phyloP scores from a whole-genome alignment of 2,888 invertebrate genomes.

The Tiliacea citrago region DNA sequence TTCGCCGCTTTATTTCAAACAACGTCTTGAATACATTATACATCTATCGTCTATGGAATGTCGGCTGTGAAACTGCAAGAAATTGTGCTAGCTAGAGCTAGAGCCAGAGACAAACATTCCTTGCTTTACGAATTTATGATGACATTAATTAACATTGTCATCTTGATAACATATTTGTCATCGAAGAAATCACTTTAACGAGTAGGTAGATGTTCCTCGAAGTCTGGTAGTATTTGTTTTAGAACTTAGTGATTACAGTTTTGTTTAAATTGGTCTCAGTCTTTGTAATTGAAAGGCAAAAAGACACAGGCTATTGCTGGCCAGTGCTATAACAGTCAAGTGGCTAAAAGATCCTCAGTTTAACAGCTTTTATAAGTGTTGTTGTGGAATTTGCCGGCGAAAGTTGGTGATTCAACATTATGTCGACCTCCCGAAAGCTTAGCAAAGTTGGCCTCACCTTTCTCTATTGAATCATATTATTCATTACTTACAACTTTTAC shows the following conservation, averaged over 20 bases:
- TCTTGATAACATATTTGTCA: slow-evolving; percentile 31
- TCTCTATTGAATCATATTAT: slow-evolving; percentile 71
- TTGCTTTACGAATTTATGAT: slow-evolving; percentile 52
- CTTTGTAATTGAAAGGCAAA: neutral
- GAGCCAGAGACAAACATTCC: slow-evolving; percentile 36
- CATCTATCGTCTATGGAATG: slow-evolving; percentile 33
- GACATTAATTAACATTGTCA: slow-evolving; percentile 51
- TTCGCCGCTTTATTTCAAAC: slow-evolving; percentile 22
- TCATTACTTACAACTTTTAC: slow-evolving; percentile 31
- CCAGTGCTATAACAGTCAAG: slow-evolving; percentile 14
- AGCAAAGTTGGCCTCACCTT: slow-evolving; percentile 62
- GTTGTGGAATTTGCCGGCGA: slow-evolving; percentile 68
- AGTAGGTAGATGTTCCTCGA: neutral
- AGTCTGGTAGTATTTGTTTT: neutral
- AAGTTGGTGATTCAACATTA: slow-evolving; percentile 71
- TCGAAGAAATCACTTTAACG: slow-evolving; percentile 22
- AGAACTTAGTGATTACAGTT: neutral
- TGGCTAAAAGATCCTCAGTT: slow-evolving; percentile 14
- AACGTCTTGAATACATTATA: slow-evolving; percentile 26
- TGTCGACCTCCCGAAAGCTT: slow-evolving; percentile 58
- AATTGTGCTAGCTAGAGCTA: slow-evolving; percentile 35
- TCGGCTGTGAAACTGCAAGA: slow-evolving; percentile 49
- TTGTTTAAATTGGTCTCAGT: slow-evolving; percentile 5
- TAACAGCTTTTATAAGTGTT: slow-evolving; percentile 58
- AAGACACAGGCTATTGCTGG: neutral